Evolutionary conservation across 1,140 invertebrate species (phyloP).

Genomic region (Ceratoteleas bidentatus): DNA sequence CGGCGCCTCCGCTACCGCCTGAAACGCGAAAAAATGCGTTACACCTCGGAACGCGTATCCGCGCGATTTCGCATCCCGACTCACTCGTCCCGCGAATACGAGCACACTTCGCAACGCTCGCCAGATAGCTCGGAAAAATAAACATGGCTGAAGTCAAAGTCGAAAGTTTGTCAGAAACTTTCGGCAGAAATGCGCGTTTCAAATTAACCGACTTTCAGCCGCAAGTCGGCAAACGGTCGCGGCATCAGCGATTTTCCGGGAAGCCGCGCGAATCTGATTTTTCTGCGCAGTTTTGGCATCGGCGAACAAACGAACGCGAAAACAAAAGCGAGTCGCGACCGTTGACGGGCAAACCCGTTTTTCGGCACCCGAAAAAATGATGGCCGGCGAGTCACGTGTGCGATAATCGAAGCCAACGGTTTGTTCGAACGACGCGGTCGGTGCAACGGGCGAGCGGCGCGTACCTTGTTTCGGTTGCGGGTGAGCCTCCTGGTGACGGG

Average conservation of each 20-base stretch:
- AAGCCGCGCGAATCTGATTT: too few species aligned
- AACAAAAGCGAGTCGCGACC: too few species aligned
- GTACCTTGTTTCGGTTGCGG: conserved; percentile 33
- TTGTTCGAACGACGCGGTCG: too few species aligned
- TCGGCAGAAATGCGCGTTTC: too few species aligned
- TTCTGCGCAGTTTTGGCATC: too few species aligned
- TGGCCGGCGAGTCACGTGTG: too few species aligned
- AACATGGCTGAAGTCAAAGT: conserved; percentile 14
- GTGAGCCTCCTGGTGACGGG: conserved; percentile 9
- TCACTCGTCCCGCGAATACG: neutral
- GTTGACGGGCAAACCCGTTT: too few species aligned
- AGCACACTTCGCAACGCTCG: neutral
- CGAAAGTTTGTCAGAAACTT: neutral
- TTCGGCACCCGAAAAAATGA: too few species aligned
- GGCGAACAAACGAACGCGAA: too few species aligned
- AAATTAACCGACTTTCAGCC: neutral
- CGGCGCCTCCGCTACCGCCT: conserved; percentile 19
- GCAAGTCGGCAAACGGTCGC: too few species aligned
- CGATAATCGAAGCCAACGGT: too few species aligned
- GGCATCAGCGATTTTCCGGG: too few species aligned
- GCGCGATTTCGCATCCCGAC: neutral
- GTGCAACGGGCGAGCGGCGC: neutral
- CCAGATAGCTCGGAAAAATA: conserved; percentile 3
- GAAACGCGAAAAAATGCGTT: neutral
- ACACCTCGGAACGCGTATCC: neutral